Percentiles rank a stretch among this genome's conserved stretches.
Conservation (phyloP, 2,797 vertebrate species). For the Sandelia bainsii region DNA sequence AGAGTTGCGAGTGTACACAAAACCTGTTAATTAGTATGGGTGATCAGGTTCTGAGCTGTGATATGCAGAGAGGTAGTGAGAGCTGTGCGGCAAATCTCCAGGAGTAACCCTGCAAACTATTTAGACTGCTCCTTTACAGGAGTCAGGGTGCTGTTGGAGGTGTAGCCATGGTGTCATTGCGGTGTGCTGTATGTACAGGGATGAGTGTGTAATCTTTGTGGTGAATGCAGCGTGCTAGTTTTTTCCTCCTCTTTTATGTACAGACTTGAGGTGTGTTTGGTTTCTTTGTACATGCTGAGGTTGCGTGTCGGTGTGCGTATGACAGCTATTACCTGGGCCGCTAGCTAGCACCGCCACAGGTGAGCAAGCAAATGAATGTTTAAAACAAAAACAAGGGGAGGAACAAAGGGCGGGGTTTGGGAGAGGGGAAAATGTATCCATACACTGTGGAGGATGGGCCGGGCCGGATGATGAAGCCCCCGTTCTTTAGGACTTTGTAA, state of each 20-base stretch:
- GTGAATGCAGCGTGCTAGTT: conserved; percentile 84
- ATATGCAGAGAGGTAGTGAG: conserved; percentile 69
- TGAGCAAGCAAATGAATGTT: conserved; percentile 93
- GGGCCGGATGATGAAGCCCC: conserved; percentile 78
- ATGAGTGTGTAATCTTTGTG: conserved; percentile 78
- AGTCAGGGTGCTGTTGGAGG: conserved; percentile 48
- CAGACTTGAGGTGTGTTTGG: conserved; percentile 81
- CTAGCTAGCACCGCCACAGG: conserved; percentile 76
- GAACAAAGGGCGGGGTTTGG: conserved; percentile 64
- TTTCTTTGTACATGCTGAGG: conserved; percentile 82
- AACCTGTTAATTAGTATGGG: conserved; percentile 71
- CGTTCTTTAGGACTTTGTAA: conserved; percentile 90
- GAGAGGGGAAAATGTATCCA: conserved; percentile 86
- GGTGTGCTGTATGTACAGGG: conserved; percentile 83
- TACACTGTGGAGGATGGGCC: conserved; percentile 91
- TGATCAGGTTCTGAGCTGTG: conserved; percentile 74
- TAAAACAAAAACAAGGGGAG: conserved; percentile 64
- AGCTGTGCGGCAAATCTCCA: conserved; percentile 64
- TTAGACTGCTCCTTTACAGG: conserved; percentile 50
- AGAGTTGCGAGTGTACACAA: conserved; percentile 73
- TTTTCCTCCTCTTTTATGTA: conserved; percentile 61
- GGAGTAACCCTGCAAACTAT: conserved; percentile 48
- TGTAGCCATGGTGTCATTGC: conserved; percentile 58
- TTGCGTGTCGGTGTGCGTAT: conserved; percentile 69
- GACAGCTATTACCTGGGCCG: conserved; percentile 59